These are phyloP conservation scores for Enoplolaimus lenunculus DNA, from an alignment of 2,888 invertebrate genomes.

Conservation along the genomic window DNA sequence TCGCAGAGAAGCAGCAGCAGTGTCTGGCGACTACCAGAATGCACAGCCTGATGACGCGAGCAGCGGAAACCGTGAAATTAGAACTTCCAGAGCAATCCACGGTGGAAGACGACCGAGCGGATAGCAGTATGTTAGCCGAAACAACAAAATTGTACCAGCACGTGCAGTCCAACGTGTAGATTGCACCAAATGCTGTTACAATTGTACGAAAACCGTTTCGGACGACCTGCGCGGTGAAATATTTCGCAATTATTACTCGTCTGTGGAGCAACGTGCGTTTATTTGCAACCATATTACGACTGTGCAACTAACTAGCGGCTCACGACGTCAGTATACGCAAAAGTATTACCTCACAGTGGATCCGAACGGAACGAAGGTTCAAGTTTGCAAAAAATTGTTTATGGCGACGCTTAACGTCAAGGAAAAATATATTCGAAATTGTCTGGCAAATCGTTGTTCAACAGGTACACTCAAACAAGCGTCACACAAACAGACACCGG, in stretches of 20 bases:
- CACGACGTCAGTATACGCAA: not conserved
- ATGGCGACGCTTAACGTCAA: not conserved
- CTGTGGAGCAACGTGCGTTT: not conserved
- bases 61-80: too few relatives aligned
- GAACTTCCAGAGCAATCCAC: too few relatives aligned
- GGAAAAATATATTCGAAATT: not conserved
- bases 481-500: not conserved
- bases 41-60: too few relatives aligned
- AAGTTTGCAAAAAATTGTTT: not conserved
- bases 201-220: not conserved
- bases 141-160: not conserved
- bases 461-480: not conserved
- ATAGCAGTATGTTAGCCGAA: not conserved
- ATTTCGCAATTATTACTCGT: not conserved
- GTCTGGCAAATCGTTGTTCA: not conserved
- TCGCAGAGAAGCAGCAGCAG: too few relatives aligned
- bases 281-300: not conserved
- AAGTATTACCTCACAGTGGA: not conserved
- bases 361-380: not conserved
- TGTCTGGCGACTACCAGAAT: too few relatives aligned
- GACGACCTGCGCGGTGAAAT: not conserved
- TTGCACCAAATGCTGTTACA: not conserved
- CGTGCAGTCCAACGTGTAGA: not conserved
- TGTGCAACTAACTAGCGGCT: not conserved
- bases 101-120: too few relatives aligned